Evolutionary conservation across 2,113 vertebrate species (phyloP).

Genomic region (Chamaetylas fuelleborni): DNA sequence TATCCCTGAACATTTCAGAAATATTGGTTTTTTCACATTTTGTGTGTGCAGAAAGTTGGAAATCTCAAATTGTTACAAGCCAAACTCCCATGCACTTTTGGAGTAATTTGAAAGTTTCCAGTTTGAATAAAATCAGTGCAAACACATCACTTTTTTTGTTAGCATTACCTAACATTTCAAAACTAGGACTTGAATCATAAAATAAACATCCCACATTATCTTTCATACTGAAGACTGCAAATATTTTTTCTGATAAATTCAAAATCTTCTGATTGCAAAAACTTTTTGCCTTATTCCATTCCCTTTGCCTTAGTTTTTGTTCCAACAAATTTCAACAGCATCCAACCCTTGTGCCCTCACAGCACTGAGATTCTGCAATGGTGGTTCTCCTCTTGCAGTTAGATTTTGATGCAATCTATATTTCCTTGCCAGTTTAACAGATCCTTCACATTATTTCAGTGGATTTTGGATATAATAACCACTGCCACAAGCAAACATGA

Average conservation of each 20-base stretch:
- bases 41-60: not conserved
- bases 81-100: not conserved
- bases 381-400: not conserved
- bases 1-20: not conserved
- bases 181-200: not conserved
- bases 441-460: not conserved
- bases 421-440: not conserved
- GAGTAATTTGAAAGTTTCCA: not conserved
- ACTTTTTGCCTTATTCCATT: not conserved
- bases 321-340: not conserved
- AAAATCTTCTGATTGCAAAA: not conserved
- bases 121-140: not conserved
- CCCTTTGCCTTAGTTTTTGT: not conserved
- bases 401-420: not conserved
- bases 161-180: not conserved
- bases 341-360: rapidly evolving
- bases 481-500: not conserved
- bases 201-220: not conserved
- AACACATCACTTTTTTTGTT: not conserved
- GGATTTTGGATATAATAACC: not conserved
- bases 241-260: not conserved
- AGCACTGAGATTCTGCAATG: not conserved
- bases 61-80: not conserved
- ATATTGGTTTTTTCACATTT: not conserved
- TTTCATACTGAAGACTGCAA: not conserved